phyloP scores from a whole-genome alignment of 2,888 invertebrate genomes.

The Drosophila bunnanda region DNA sequence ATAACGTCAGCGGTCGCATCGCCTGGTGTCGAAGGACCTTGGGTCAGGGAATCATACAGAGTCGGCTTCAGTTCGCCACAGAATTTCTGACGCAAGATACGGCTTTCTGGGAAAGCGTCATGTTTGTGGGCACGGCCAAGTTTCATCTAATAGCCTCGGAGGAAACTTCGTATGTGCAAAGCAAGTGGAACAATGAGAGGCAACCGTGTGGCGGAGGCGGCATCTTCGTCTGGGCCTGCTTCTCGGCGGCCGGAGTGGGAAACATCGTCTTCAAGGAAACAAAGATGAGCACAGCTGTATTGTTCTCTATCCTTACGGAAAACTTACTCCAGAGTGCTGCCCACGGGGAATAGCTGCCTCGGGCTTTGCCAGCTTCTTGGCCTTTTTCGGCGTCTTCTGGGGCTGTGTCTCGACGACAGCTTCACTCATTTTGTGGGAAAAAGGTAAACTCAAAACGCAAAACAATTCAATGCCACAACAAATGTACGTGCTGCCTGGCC shows the following conservation, averaged over 20 bases:
- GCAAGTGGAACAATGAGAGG: constrained; percentile 12
- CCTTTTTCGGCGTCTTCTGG: constrained; percentile 22
- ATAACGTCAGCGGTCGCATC: neutral
- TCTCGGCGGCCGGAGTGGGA: constrained; percentile 8
- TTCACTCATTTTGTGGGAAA: constrained; percentile 13
- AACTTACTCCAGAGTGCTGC: constrained; percentile 1
- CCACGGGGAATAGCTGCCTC: constrained; percentile 85
- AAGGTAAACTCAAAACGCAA: constrained; percentile 6
- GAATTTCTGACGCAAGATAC: neutral
- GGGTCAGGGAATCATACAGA: no score
- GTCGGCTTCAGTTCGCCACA: neutral
- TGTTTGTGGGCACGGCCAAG: constrained; percentile 4
- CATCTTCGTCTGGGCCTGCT: neutral
- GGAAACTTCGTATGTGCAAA: constrained; percentile 7
- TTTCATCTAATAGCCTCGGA: constrained; percentile 7
- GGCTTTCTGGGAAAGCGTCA: constrained; percentile 2
- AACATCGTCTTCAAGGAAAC: neutral
- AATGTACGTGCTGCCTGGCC: constrained; percentile 29
- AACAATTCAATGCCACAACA: constrained; percentile 17
- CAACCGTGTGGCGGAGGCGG: constrained; percentile 7
- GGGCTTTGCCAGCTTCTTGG: constrained; percentile 57
- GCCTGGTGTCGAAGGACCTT: neutral
- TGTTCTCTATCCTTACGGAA: neutral
- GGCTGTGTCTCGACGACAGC: neutral
- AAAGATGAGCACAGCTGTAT: neutral